These are phyloP conservation scores for Zaprionus inermis DNA, from an alignment of 1,140 invertebrate genomes.

Conservation along the genomic window DNA sequence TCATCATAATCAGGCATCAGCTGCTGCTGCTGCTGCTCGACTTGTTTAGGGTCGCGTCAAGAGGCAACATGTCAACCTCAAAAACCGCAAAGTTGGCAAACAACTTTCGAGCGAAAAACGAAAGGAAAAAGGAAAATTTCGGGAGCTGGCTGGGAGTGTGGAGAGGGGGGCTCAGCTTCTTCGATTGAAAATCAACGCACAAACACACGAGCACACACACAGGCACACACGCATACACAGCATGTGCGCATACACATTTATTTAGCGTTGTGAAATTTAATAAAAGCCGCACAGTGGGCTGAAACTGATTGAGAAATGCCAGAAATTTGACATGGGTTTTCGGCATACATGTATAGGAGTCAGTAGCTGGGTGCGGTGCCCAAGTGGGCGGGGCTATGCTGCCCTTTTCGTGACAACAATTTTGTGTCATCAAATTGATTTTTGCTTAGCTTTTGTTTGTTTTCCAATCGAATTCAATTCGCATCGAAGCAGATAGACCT, in stretches of 20 bases:
- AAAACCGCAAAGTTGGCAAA: conserved; percentile 82
- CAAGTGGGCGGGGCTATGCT: not conserved
- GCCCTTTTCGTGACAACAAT: conserved; percentile 8
- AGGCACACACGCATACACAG: conserved; percentile 19
- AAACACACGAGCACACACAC: conserved; percentile 55
- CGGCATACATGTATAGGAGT: not conserved
- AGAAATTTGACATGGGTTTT: conserved; percentile 46
- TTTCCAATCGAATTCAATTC: conserved; percentile 42
- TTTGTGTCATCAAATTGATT: conserved; percentile 45
- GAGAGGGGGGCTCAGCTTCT: conserved; percentile 23
- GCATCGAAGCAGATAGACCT: not conserved
- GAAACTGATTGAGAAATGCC: conserved; percentile 42
- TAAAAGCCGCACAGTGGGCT: conserved; percentile 67
- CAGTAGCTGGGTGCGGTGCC: too few species aligned
- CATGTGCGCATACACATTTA: conserved; percentile 48
- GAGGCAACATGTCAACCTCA: conserved; percentile 81
- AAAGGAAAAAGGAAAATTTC: conserved; percentile 50
- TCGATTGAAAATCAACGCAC: conserved; percentile 79
- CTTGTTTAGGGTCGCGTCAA: conserved; percentile 77
- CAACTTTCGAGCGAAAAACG: conserved; percentile 53
- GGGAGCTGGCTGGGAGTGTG: conserved; percentile 4
- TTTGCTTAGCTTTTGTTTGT: conserved; percentile 45
- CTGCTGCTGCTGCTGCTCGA: conserved; percentile 49
- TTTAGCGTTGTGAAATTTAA: conserved; percentile 66
- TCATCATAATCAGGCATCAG: conserved; percentile 78